Percentiles rank a stretch among this genome's conserved stretches.
phyloP scores from a whole-genome alignment of 2,888 invertebrate species.

The Lathronympha strigana region DNA sequence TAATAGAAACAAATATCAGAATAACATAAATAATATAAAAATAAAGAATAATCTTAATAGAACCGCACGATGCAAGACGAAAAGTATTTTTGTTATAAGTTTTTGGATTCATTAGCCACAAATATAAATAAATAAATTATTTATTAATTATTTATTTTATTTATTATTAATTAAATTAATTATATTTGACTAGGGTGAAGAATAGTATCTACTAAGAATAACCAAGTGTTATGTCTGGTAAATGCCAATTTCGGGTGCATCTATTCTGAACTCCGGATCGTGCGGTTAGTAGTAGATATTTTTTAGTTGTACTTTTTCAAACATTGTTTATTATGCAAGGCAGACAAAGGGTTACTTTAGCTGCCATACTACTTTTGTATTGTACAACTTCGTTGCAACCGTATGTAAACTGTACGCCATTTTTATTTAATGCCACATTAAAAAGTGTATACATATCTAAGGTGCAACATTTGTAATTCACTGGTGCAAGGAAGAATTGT shows the following conservation, averaged over 20 bases:
- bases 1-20: slow-evolving; percentile 25
- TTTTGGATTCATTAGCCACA: no score
- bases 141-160: neutral
- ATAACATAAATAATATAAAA: slow-evolving; percentile 20
- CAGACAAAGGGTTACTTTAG: neutral
- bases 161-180: neutral
- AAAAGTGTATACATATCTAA: no score
- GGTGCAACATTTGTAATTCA: no score
- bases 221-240: no score
- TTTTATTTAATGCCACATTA: no score
- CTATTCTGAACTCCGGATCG: neutral
- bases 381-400: no score
- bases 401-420: no score
- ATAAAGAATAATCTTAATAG: neutral
- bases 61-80: neutral
- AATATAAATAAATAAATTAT: no score
- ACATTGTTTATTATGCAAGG: neutral
- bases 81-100: neutral
- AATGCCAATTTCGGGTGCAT: no score
- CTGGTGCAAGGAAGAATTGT: no score
- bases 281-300: neutral
- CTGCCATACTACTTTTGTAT: neutral
- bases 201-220: neutral
- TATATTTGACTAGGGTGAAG: neutral
- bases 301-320: neutral